Base-by-base conservation (phyloP, 37 sponge, comb jelly and placozoan species). In the Tethya wilhelma region DNA sequence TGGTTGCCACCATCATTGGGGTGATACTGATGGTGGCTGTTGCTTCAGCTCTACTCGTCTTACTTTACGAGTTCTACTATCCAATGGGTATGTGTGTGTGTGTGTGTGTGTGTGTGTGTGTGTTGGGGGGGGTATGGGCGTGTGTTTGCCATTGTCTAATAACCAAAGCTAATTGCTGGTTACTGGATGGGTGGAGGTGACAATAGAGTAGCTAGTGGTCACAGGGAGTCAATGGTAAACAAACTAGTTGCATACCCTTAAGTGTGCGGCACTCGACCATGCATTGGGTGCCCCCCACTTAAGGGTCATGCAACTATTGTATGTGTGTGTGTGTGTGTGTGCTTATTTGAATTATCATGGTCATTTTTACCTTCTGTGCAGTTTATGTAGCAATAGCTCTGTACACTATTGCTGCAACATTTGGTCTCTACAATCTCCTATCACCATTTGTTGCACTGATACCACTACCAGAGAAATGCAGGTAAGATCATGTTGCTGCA, bases 31-130 rank as follows among this genome's bases (percentile, higher is more conserved):
- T 84, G 36, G 59, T 94, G 40, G 78, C 44, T 14, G 31, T 81
- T 39, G 81, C 86, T 68, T 69, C 79, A 29, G 74, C 65, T 0
- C 64, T 96, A 59, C 69, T 96, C 20, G 59, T 90, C 8, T 80
- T 92, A 23, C 86, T 96, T 53, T 96, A 96, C 80, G 90, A 82
- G 78, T 90, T 90, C 79, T 96, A 93, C 63, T 55, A 79, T 20
- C 79, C 79, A 45, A 79, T 86, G 84, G 83, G 91, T 91, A 33
- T 73, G 87, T 57, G 33, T 29, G 2, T 1, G 2, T 69, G 53
- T 49, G 53, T 14, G 14, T 49, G 14, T 49, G 14, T 14, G 14
- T 14, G 14, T 49, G 53, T 49, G 53, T 14, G n/a, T n/a, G n/a
- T n/a, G n/a, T n/a, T n/a, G n/a, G n/a, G n/a, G n/a, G n/a, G n/a